phyloP scores from a whole-genome alignment of 2,113 vertebrate genomes.

The Pomatostomus ruficeps region DNA sequence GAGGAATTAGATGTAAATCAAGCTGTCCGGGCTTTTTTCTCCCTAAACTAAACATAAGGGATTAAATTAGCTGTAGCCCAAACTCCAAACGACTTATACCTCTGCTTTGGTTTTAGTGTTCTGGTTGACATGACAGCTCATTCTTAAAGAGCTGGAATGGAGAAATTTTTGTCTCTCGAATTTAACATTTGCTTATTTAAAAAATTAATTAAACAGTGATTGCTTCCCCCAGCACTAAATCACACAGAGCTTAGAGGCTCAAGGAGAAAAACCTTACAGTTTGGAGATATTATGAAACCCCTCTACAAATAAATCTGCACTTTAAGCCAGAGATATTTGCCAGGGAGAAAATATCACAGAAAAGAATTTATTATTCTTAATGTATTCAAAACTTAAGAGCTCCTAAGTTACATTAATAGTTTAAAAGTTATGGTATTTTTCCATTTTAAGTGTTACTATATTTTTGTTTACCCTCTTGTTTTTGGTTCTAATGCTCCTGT shows the following conservation, averaged over 20 bases:
- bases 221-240: background rate
- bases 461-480: background rate
- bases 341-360: background rate
- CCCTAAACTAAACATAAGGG: background rate
- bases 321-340: background rate
- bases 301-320: background rate
- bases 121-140: background rate
- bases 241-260: background rate
- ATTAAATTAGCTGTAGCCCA: background rate
- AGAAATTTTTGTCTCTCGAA: background rate
- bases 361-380: background rate
- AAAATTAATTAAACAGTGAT: background rate
- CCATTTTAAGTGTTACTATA: background rate
- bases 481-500: accelerated
- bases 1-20: background rate
- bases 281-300: background rate
- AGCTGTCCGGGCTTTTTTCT: background rate
- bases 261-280: background rate
- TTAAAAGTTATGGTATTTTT: background rate
- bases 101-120: background rate
- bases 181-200: background rate
- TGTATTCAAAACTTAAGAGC: background rate
- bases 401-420: background rate
- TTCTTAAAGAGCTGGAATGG: background rate
- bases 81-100: background rate